A percentile compares a stretch with the other conserved stretches of the same genome.
Conservation (phyloP, 2,113 vertebrate species). For the Piaya cayana region DNA sequence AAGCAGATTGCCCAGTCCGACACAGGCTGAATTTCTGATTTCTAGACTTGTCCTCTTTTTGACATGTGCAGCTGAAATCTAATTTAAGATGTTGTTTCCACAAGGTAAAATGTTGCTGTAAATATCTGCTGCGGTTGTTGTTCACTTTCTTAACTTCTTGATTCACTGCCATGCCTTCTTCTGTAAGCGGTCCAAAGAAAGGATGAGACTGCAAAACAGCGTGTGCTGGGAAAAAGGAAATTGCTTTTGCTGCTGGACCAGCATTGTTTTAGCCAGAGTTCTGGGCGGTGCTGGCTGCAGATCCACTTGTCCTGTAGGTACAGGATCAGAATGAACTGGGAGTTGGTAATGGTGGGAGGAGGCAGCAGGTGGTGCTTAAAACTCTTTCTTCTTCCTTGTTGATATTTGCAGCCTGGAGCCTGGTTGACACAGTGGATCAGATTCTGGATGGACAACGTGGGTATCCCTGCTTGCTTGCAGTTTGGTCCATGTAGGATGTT, state of each 20-base stretch:
- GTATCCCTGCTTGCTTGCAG: not conserved
- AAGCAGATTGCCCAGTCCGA: slow-evolving; percentile 4
- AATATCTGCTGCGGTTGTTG: slow-evolving; percentile 50
- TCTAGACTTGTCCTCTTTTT: slow-evolving; percentile 44
- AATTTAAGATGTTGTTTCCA: slow-evolving; percentile 36
- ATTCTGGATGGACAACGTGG: not conserved
- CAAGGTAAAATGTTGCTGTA: slow-evolving; percentile 43
- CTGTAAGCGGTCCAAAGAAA: slow-evolving; percentile 31
- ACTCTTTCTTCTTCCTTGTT: not conserved
- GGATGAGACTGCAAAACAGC: slow-evolving; percentile 53
- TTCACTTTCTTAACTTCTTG: slow-evolving; percentile 44
- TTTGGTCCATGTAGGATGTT: not conserved
- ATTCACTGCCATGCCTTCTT: slow-evolving; percentile 43
- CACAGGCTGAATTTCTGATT: slow-evolving; percentile 40
- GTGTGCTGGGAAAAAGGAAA: not conserved
- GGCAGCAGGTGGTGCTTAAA: not conserved
- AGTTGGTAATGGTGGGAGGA: not conserved
- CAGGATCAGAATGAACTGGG: not conserved
- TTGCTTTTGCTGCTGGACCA: slow-evolving; percentile 45
- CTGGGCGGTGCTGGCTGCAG: not conserved
- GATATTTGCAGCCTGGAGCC: not conserved
- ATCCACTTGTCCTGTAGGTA: not conserved
- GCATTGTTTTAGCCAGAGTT: not conserved
- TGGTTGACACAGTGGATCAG: not conserved
- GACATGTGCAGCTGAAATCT: slow-evolving; percentile 59